Conservation (phyloP, 2,888 invertebrate species). For the Merodon equestris region DNA sequence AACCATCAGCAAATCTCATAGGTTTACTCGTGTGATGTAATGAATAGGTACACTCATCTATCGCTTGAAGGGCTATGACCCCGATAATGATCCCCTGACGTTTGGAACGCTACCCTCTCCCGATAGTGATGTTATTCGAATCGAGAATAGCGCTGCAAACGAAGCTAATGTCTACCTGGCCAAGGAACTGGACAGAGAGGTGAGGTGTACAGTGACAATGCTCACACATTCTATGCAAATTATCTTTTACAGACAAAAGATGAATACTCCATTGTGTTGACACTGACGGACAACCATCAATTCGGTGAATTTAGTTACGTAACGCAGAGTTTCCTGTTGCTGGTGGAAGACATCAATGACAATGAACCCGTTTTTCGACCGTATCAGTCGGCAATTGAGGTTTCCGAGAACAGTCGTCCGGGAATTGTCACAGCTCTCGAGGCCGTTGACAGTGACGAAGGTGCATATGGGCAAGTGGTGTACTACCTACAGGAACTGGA, state of each 20-base stretch:
- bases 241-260: conserved; percentile 84
- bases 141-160: conserved; percentile 88
- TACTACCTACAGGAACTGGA: conserved; percentile 91
- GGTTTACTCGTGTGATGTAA: background rate
- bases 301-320: conserved; percentile 92
- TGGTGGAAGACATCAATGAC: conserved; percentile 95
- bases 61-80: conserved; percentile 89
- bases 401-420: conserved; percentile 89
- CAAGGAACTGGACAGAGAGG: conserved; percentile 94
- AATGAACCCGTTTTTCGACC: conserved; percentile 93
- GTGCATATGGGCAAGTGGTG: conserved; percentile 94
- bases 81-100: conserved; percentile 89
- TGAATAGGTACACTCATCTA: conserved; percentile 88
- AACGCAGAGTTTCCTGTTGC: conserved; percentile 91
- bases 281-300: conserved; percentile 89
- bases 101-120: conserved; percentile 90
- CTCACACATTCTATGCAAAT: conserved; percentile 13
- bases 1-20: background rate
- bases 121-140: conserved; percentile 90
- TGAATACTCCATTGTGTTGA: conserved; percentile 93
- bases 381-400: conserved; percentile 89
- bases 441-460: conserved; percentile 93
- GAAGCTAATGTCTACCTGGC: conserved; percentile 93
- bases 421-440: conserved; percentile 89
- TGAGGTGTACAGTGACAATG: conserved; percentile 74